phyloP scores from a whole-genome alignment of 2,113 vertebrate genomes.

The Puffinus mauretanicus region DNA sequence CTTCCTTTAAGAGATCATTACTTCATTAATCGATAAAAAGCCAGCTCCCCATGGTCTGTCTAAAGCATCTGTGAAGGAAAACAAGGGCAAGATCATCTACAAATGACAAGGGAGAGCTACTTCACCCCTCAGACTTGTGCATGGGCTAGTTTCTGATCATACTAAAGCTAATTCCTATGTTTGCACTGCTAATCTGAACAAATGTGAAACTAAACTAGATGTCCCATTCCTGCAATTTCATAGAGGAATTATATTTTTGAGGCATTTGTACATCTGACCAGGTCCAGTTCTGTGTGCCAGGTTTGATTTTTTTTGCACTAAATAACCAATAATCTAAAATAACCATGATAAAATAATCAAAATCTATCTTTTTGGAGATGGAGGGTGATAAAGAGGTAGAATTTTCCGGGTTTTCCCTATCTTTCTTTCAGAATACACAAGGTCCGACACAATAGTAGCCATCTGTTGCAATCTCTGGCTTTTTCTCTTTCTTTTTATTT shows the following conservation, averaged over 20 bases:
- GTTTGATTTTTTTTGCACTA: neutral
- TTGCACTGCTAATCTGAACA: neutral
- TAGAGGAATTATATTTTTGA: neutral
- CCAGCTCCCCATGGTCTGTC: neutral
- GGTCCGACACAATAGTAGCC: neutral
- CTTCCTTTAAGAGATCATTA: neutral
- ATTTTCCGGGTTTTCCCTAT: neutral
- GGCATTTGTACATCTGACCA: neutral
- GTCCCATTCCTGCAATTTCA: neutral
- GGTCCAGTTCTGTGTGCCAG: neutral
- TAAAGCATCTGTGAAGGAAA: neutral
- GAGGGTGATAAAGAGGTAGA: neutral
- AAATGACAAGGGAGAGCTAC: neutral
- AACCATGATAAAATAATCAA: neutral
- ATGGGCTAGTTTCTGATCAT: neutral
- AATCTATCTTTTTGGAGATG: neutral
- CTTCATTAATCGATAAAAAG: neutral
- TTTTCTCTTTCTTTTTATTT: accelerated
- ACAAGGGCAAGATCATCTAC: neutral
- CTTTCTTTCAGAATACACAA: neutral
- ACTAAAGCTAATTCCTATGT: neutral
- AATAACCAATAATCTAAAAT: neutral
- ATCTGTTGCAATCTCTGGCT: neutral
- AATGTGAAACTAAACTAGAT: neutral
- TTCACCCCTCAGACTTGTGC: neutral